Base-by-base conservation (phyloP, 92 coral and sea anemone genomes). In the Siderastrea siderea region DNA sequence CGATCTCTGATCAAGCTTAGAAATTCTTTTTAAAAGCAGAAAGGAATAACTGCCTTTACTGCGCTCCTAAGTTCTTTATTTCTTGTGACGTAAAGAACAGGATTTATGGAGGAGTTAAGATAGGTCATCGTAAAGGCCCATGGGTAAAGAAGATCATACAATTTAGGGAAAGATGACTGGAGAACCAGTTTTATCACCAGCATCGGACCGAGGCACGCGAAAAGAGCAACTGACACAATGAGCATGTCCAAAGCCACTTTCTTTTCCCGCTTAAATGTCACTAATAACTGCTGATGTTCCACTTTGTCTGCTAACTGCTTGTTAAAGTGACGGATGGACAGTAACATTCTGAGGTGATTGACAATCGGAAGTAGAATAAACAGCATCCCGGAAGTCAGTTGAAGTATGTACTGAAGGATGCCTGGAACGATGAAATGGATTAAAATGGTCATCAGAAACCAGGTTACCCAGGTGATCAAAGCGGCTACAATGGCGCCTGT, bases 311-410 rank as follows among this genome's bases (percentile, higher is more conserved):
- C 71, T 15, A 66, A 26, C 12, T 66, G 71, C 9, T 11, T 66
- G 71, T 66, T 66, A 66, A 26, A 47, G 71, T 47, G 71, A 38
- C 46, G 71, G 46, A 66, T 38, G 0, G 71, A 12, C 14, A 66
- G 14, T 45, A 66, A 66, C 47, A 66, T 66, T n/a, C 71, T 66
- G 48, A 66, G 2, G 48, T 66, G 71, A 66, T 66, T 66, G 71
- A 66, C 44, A 38, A 17, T 47, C 48, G 71, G 71, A 66, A 66
- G 71, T 66, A 66, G 47, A 6, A 66, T 66, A n/a, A 66, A 66
- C 12, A 66, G 45, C 71, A 66, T 38, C 26, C 38, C 71, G 46
- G 46, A 17, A 0, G 47, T 66, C 48, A 66, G 44, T 14, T 5
- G 71, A 14, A 26, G 71, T 3, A 9, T 26, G 47, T 66, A 7